phyloP scores from a whole-genome alignment of 2,888 invertebrate species.

The Agelastica alni region DNA sequence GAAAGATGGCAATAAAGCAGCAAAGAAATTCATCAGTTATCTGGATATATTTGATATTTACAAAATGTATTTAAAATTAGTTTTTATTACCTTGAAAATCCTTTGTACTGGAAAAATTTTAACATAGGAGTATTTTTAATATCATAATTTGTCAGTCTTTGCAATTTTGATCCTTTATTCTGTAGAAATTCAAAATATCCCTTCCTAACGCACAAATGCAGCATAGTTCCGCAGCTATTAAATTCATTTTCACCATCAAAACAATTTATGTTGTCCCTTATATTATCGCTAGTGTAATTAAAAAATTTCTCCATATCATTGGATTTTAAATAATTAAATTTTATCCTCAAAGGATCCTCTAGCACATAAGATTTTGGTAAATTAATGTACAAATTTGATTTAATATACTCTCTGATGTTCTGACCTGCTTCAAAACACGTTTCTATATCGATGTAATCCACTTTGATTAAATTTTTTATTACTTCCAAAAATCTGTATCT shows the following conservation, averaged over 20 bases:
- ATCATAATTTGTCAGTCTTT: conserved; percentile 22
- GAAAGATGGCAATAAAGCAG: too few species aligned
- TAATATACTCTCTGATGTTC: conserved; percentile 36
- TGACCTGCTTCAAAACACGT: conserved; percentile 32
- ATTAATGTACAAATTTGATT: conserved; percentile 24
- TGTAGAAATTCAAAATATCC: conserved; percentile 37
- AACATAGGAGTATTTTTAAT: conserved; percentile 37
- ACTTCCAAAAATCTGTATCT: conserved; percentile 30
- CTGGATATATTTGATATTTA: too few species aligned
- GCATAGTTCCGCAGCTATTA: conserved; percentile 36
- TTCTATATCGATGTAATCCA: conserved; percentile 36
- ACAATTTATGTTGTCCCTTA: conserved; percentile 31
- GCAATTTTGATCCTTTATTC: conserved; percentile 16
- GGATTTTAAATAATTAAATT: conserved; percentile 39
- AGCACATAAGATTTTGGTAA: conserved; percentile 19
- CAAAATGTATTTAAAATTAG: too few species aligned
- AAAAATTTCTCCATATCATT: conserved; percentile 38
- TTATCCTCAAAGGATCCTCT: conserved; percentile 29
- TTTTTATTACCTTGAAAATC: conserved; percentile 28
- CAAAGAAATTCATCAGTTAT: too few species aligned
- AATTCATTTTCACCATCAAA: conserved; percentile 29
- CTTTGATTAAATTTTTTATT: conserved; percentile 24
- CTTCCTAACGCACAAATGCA: conserved; percentile 40
- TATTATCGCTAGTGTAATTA: conserved; percentile 36
- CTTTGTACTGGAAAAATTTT: conserved; percentile 35